Conservation (phyloP, 2,113 vertebrate species). For the Nycticebus coucang region DNA sequence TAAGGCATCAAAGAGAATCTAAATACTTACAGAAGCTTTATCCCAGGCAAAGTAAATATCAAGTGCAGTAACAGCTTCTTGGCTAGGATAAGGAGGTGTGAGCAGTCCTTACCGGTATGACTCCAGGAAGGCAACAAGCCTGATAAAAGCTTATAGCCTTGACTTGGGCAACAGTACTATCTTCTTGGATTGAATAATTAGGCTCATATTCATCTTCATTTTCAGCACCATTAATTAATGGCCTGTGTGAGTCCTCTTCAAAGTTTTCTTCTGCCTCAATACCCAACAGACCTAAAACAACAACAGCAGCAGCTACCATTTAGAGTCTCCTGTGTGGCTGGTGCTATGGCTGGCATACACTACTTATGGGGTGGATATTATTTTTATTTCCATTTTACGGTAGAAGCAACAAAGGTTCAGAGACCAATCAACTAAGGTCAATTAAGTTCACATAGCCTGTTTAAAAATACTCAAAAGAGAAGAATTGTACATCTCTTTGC, state of each 20-base stretch:
- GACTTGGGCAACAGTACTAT: conserved; percentile 63
- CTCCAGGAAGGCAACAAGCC: conserved; percentile 96
- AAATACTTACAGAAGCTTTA: background rate
- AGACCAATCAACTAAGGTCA: background rate
- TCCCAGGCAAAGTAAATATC: background rate
- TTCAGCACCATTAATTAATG: conserved; percentile 89
- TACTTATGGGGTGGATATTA: background rate
- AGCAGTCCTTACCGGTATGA: conserved; percentile 90
- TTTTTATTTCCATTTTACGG: background rate
- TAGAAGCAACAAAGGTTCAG: background rate
- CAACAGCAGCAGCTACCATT: background rate
- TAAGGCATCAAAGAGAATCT: background rate
- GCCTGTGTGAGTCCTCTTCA: conserved; percentile 90
- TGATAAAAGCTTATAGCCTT: conserved; percentile 91
- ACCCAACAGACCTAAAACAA: conserved; percentile 80
- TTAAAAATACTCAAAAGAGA: background rate
- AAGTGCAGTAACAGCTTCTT: rapidly evolving
- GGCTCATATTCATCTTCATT: conserved; percentile 84
- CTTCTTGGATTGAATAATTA: conserved; percentile 85
- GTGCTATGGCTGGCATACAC: background rate
- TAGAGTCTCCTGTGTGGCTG: background rate
- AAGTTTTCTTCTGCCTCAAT: conserved; percentile 82
- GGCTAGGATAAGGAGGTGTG: background rate
- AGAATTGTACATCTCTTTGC: background rate
- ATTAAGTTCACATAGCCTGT: background rate